These are phyloP conservation scores for Lasioglossum zephyrum DNA, from an alignment of 2,888 invertebrate genomes.

Conservation along the genomic window DNA sequence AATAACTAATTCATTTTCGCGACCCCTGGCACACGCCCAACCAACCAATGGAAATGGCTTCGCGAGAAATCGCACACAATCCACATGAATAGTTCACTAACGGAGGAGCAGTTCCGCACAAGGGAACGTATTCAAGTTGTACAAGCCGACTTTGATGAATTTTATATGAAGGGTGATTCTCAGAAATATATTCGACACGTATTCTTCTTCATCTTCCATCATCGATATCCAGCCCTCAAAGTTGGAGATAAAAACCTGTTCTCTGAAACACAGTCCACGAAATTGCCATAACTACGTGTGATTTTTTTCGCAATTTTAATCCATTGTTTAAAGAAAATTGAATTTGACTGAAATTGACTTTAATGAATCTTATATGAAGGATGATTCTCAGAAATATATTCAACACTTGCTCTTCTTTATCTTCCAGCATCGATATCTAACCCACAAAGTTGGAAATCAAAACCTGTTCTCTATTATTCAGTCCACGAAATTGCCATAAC, in stretches of 20 bases:
- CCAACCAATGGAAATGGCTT: constrained; percentile 32
- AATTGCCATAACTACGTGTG: no score
- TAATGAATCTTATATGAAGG: background rate
- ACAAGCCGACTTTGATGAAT: background rate
- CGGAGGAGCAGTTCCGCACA: constrained; percentile 16
- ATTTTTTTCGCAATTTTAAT: no score
- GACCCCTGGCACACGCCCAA: constrained; percentile 20
- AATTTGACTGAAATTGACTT: background rate
- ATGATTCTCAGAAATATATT: background rate
- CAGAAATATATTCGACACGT: background rate
- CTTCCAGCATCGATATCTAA: background rate
- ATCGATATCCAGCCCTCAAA: background rate
- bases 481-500: no score
- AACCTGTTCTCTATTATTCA: no score
- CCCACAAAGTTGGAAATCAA: no score
- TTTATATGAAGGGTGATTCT: background rate
- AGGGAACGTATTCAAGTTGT: background rate
- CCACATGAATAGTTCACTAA: constrained; percentile 43
- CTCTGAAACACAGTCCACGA: background rate
- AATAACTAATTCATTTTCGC: constrained; percentile 56
- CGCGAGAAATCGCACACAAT: constrained; percentile 22
- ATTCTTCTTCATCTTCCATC: background rate
- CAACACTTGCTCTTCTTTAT: background rate
- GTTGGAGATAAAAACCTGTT: background rate
- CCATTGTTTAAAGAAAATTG: no score